Evolutionary conservation across 2,888 invertebrate genomes (phyloP).

Genomic region (Nephrotoma flavescens): DNA sequence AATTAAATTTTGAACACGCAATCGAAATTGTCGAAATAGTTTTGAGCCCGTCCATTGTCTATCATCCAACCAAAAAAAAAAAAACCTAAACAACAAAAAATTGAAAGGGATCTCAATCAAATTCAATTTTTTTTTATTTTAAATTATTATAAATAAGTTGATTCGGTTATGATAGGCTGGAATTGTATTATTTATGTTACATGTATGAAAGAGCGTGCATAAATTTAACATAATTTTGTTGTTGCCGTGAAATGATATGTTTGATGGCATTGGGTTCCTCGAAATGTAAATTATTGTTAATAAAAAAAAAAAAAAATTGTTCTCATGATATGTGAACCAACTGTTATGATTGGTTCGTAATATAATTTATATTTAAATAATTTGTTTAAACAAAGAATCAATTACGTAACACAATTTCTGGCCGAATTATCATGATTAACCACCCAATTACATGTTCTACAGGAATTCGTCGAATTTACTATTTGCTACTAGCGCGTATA

Average conservation of each 20-base stretch:
- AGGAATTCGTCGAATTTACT: background rate
- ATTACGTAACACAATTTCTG: background rate
- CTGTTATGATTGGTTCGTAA: background rate
- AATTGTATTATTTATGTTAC: background rate
- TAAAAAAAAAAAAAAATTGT: background rate
- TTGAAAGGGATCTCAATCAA: background rate
- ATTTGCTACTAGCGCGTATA: no score
- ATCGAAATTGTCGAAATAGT: background rate
- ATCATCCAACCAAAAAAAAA: background rate
- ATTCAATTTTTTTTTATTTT: background rate
- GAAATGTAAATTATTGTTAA: background rate
- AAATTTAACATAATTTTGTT: background rate
- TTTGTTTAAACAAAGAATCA: background rate
- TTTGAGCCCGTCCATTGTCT: background rate
- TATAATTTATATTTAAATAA: background rate
- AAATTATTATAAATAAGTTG: background rate
- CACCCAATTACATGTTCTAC: background rate
- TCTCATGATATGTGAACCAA: background rate
- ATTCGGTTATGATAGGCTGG: background rate
- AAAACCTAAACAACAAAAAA: background rate
- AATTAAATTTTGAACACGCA: background rate
- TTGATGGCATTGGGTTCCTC: background rate
- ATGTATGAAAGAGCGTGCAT: background rate
- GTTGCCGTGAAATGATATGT: background rate
- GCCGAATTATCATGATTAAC: background rate